These are phyloP conservation scores for Epirrhoe tristata DNA, from an alignment of 2,888 invertebrate genomes.

Conservation along the genomic window DNA sequence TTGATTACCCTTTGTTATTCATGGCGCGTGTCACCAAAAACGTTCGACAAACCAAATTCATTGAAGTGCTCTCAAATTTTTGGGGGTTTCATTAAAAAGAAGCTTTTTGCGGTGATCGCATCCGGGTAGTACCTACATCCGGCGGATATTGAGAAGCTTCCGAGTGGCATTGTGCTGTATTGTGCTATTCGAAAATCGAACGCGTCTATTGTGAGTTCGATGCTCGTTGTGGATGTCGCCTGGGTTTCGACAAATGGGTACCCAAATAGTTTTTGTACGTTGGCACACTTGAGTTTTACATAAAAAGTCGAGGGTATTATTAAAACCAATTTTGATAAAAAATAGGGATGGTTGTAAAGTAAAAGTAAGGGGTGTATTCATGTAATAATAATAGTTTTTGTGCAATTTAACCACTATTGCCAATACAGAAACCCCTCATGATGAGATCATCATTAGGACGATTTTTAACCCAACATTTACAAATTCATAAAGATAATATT, in stretches of 20 bases:
- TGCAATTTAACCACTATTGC: background rate
- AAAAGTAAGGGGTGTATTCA: slow-evolving; percentile 10
- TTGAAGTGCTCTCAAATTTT: slow-evolving; percentile 59
- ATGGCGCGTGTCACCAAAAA: slow-evolving; percentile 63
- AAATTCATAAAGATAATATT: too few species aligned
- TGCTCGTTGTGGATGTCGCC: slow-evolving; percentile 65
- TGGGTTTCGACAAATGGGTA: slow-evolving; percentile 56
- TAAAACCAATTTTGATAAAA: slow-evolving; percentile 28
- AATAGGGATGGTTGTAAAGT: slow-evolving; percentile 16
- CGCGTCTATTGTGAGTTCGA: slow-evolving; percentile 50
- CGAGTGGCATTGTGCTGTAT: slow-evolving; percentile 58
- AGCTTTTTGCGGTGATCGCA: slow-evolving; percentile 63
- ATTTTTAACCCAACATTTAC: too few species aligned
- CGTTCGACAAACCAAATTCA: slow-evolving; percentile 57
- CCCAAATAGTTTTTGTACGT: slow-evolving; percentile 42
- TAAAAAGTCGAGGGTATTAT: slow-evolving; percentile 34
- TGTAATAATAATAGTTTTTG: slow-evolving; percentile 16
- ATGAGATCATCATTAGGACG: too few species aligned
- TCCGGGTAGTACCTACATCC: slow-evolving; percentile 78
- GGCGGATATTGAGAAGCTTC: slow-evolving; percentile 79
- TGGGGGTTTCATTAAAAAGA: slow-evolving; percentile 59
- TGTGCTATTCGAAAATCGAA: slow-evolving; percentile 66
- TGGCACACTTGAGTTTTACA: slow-evolving; percentile 31
- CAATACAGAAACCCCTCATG: background rate
- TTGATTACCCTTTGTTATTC: slow-evolving; percentile 4